Evolutionary conservation across 2,113 vertebrate species (phyloP).

Genomic region (Anarhynchus alexandrinus): DNA sequence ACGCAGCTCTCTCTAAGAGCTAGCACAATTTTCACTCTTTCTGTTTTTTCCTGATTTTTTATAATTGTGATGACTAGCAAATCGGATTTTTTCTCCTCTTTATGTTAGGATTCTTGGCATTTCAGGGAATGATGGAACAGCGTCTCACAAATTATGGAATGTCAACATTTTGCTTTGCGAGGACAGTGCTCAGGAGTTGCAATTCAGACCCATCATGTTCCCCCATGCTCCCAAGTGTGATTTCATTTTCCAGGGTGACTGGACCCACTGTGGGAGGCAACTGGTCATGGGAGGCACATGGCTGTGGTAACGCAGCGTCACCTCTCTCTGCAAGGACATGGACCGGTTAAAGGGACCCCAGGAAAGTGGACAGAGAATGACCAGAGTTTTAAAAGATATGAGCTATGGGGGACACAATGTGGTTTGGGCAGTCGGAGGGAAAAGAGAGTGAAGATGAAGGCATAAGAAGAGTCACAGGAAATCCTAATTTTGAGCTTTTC

Average conservation of each 20-base stretch:
- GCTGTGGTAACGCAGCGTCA: not conserved
- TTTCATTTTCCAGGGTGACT: not conserved
- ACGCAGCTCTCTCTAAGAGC: not conserved
- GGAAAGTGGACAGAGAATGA: not conserved
- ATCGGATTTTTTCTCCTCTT: not conserved
- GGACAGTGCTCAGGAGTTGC: not conserved
- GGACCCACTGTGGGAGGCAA: not conserved
- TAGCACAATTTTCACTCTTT: not conserved
- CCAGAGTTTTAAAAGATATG: not conserved
- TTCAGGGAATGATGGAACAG: not conserved
- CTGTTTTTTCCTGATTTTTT: not conserved
- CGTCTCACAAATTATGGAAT: not conserved
- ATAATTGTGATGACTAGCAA: not conserved
- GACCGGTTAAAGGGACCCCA: not conserved
- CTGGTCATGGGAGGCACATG: not conserved
- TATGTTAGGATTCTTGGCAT: not conserved
- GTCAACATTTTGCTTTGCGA: not conserved
- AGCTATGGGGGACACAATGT: not conserved
- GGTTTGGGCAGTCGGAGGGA: not conserved
- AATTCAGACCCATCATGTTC: not conserved
- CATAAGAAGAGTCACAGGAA: not conserved
- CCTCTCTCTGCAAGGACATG: not conserved
- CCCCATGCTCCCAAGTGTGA: not conserved
- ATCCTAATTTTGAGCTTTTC: not conserved
- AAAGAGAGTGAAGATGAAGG: not conserved